Evolutionary conservation across 2,888 invertebrate species (phyloP), one percentile per base, ranked within the genome.

Genomic region (Drosophila kanekoi): DNA sequence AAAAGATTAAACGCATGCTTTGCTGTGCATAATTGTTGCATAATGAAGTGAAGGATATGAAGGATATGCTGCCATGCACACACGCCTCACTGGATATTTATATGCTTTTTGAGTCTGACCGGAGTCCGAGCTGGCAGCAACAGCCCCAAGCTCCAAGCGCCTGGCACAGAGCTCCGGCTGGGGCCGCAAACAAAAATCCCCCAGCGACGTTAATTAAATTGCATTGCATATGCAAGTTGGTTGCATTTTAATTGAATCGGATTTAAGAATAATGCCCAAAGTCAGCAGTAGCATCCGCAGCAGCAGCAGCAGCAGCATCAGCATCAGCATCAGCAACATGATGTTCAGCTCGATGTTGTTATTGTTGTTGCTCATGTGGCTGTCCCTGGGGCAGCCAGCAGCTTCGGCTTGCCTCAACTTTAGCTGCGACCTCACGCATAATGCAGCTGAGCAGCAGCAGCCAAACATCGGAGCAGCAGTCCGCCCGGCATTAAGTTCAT

Each of bases 11-110:
- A 87, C 83, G 83, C 86, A 77, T 86, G 88, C 88, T 86, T 86
- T 87, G 88, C 83, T 83, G 70, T 77, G 85, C 85, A 86, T 86
- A 86, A 86, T 86, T 87, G 85, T 86, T 86, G 88, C 81, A 83
- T 86, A 86, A 86, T 86, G 85, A 86, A 86, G 88, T 86, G 88
- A 79, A 86, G 79, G 87, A 85, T 85, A 87, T 85, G 85, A 84
- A 85, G 78, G 86, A 86, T 86, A 75, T 87, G 77, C 75, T 73
- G 77, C 62, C 65, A 54, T 53, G 67, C 56, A 64, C 44, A 68
- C 66, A 70, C 67, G 79, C 56, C 65, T 77, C 79, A 81, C 79
- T 87, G 87, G 77, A 79, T 83, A 84, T 87, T 87, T 84, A 84
- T 87, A 81, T 79, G 82, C 67, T 69, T 80, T 77, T 51, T 63